Conservation (phyloP, 2,113 vertebrate species). For the Pituophis catenifer region DNA sequence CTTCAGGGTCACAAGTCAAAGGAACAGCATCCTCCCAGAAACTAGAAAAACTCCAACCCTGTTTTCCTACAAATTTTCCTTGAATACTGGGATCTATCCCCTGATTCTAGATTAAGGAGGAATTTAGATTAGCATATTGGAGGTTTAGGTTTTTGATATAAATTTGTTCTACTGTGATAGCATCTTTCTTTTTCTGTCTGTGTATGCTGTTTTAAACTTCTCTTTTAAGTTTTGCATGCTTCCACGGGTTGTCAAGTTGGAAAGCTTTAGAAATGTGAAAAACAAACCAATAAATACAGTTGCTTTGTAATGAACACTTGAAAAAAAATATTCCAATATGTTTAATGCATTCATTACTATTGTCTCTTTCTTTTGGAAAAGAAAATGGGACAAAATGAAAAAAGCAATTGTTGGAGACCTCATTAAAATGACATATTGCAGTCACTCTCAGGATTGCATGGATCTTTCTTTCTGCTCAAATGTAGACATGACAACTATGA, state of each 20-base stretch:
- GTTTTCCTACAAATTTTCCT: background rate
- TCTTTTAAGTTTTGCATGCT: background rate
- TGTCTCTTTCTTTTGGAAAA: background rate
- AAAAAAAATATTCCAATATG: background rate
- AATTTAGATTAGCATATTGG: background rate
- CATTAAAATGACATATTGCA: background rate
- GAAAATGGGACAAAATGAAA: background rate
- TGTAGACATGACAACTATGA: background rate
- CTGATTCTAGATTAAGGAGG: background rate
- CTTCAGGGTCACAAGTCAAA: background rate
- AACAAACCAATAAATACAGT: background rate
- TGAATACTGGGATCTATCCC: background rate
- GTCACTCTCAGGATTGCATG: background rate
- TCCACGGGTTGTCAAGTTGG: background rate
- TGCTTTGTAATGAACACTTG: constrained; percentile 4
- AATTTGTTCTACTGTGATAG: background rate
- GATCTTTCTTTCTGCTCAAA: background rate
- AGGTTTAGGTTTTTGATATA: background rate
- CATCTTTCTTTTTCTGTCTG: background rate
- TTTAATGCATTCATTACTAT: background rate
- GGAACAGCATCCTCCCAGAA: background rate
- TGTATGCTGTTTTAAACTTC: background rate
- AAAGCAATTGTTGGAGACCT: background rate
- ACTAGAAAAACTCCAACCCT: background rate
- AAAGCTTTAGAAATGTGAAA: background rate